These are phyloP conservation scores for Strix uralensis DNA, from an alignment of 2,113 vertebrate genomes.

Conservation along the genomic window DNA sequence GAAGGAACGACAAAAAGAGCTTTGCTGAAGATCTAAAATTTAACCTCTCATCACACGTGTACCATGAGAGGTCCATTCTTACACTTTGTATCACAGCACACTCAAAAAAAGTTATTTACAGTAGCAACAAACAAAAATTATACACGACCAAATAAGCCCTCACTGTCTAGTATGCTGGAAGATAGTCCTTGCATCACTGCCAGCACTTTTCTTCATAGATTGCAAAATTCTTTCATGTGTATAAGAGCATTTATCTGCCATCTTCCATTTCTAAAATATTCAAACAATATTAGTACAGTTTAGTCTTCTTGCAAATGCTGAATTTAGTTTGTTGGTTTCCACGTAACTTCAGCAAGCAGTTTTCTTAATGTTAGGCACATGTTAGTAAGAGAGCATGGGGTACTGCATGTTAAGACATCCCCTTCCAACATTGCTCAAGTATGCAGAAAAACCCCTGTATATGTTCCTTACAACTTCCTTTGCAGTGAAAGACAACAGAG, in stretches of 20 bases:
- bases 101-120: neutral
- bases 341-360: neutral
- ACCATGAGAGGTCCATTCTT: neutral
- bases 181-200: neutral
- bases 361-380: neutral
- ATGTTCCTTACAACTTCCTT: neutral
- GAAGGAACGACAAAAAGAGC: neutral
- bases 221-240: neutral
- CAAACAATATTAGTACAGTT: neutral
- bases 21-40: neutral
- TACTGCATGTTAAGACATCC: neutral
- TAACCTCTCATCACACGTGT: rapidly evolving
- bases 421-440: neutral
- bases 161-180: rapidly evolving
- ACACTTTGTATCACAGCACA: neutral
- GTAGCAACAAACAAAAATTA: neutral
- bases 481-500: neutral
- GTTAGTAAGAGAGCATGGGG: neutral
- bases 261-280: neutral
- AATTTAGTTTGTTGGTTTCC: neutral
- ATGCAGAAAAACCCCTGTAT: neutral
- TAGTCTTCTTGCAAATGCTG: neutral
- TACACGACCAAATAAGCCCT: neutral
- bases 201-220: neutral
- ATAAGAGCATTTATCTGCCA: neutral